These are phyloP conservation scores for Melikaiella ostensackeni DNA, from an alignment of 2,888 invertebrate species.

Conservation along the genomic window DNA sequence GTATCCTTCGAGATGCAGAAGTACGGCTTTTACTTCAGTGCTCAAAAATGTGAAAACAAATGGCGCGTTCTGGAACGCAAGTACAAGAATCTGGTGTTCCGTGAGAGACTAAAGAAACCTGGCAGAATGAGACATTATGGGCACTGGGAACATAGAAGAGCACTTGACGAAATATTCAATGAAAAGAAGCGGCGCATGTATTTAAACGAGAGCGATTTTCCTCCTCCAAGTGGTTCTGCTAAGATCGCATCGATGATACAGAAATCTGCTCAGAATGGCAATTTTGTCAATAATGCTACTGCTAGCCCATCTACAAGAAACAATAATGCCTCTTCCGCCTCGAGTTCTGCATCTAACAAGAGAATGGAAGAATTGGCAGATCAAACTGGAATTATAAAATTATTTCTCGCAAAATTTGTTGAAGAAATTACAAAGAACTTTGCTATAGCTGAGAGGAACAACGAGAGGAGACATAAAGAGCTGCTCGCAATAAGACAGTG, in stretches of 20 bases:
- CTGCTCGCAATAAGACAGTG: conserved; percentile 53
- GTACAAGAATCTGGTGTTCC: conserved; percentile 69
- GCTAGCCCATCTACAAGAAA: conserved; percentile 4
- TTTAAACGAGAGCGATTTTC: conserved; percentile 60
- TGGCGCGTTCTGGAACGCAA: conserved; percentile 72
- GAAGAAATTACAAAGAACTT: conserved; percentile 61
- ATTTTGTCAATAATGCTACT: conserved; percentile 35
- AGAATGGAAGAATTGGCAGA: conserved; percentile 40
- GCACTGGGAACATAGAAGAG: conserved; percentile 71
- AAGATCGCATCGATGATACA: conserved; percentile 32
- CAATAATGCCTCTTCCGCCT: not conserved
- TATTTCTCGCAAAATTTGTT: conserved; percentile 52
- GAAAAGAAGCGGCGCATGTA: conserved; percentile 63
- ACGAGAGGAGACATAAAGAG: conserved; percentile 59
- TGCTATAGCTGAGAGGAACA: conserved; percentile 53
- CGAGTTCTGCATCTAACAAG: conserved; percentile 12
- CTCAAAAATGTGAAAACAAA: conserved; percentile 73
- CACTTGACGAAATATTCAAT: conserved; percentile 70
- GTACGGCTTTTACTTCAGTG: conserved; percentile 66
- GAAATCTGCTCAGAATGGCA: not conserved
- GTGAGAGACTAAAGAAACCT: conserved; percentile 69
- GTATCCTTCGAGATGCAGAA: conserved; percentile 70
- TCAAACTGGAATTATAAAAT: conserved; percentile 40
- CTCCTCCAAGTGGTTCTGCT: conserved; percentile 50
- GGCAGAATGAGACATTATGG: conserved; percentile 71